phyloP scores from a whole-genome alignment of 1,140 invertebrate species.

The Solenopsis fugax region DNA sequence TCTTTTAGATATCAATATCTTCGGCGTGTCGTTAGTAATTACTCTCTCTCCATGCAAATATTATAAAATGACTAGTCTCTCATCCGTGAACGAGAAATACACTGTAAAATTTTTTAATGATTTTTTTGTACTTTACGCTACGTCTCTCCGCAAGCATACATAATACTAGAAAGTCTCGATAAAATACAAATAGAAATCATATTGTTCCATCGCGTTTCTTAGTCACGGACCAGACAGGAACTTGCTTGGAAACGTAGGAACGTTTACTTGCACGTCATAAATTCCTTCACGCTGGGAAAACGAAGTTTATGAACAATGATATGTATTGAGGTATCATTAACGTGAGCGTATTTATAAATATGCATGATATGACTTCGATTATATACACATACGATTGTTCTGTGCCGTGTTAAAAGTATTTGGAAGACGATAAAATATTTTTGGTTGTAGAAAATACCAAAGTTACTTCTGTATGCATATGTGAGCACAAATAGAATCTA shows the following conservation, averaged over 20 bases:
- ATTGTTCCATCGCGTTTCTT: neutral
- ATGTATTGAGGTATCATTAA: neutral
- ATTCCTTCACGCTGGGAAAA: neutral
- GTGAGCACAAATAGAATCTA: slow-evolving; percentile 12
- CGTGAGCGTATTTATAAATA: slow-evolving; percentile 1
- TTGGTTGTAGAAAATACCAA: neutral
- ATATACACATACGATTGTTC: neutral
- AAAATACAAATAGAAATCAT: neutral
- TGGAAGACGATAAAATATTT: neutral
- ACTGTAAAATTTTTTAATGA: neutral
- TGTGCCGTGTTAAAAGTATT: neutral
- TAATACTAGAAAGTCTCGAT: slow-evolving; percentile 21
- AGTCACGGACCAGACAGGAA: slow-evolving; percentile 31
- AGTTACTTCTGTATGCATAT: neutral
- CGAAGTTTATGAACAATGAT: neutral
- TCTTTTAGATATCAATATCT: neutral
- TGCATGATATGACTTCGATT: slow-evolving; percentile 11
- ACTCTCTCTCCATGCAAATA: neutral
- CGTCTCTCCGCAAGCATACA: neutral
- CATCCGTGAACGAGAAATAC: slow-evolving; percentile 37
- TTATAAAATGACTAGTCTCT: slow-evolving; percentile 56
- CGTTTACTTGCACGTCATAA: neutral
- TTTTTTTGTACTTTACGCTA: neutral
- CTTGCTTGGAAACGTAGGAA: slow-evolving; percentile 10
- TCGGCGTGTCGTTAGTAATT: neutral